Evolutionary conservation across 1,140 invertebrate genomes (phyloP), one percentile per base, ranked within the genome.

Genomic region (Triops cancriformis): DNA sequence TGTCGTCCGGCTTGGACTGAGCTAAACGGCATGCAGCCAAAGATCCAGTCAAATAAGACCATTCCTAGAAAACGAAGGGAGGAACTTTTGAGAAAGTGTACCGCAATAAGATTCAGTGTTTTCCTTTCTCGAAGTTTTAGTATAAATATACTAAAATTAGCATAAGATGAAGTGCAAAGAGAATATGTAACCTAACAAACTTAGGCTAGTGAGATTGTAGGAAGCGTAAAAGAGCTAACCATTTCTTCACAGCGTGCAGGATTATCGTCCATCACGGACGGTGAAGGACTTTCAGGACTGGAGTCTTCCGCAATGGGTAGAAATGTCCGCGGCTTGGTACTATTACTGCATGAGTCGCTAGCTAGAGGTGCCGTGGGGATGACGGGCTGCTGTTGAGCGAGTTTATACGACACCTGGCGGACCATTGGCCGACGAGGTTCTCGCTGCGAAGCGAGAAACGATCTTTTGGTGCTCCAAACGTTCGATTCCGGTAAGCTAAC

Each of bases 321-420:
- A 77, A 82, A 83, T 12, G 80, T 74, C 26, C 79, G 51, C 73
- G 80, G 76, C 31, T 79, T 72, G 42, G 76, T 45, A 51, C 74
- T 76, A n/a, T 79, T 23, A 26, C 79, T 78, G 41, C 76, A 73
- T 28, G 79, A 43, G n/a, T 79, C 75, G 72, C 78, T 77, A 14
- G 78, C 78, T 5, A 87, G 87, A 51, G 88, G 82, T 0, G 89
- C 88, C 42, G 86, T 86, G 23, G 91, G 83, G 80, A 91, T 87
- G 81, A 90, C 87, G 79, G 87, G 85, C 82, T 85, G 85, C 79
- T 92, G 91, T 82, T 92, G 91, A 42, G 91, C 91, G 77, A 92
- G 82, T 82, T 93, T 93, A 83, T 93, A 93, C 72, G 91, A 93
- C 76, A 91, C 89, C 81, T 93, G 92, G 1, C 92, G 83, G 23